Evolutionary conservation across 2,888 invertebrate species (phyloP).

Genomic region (Acrocera orbiculus): DNA sequence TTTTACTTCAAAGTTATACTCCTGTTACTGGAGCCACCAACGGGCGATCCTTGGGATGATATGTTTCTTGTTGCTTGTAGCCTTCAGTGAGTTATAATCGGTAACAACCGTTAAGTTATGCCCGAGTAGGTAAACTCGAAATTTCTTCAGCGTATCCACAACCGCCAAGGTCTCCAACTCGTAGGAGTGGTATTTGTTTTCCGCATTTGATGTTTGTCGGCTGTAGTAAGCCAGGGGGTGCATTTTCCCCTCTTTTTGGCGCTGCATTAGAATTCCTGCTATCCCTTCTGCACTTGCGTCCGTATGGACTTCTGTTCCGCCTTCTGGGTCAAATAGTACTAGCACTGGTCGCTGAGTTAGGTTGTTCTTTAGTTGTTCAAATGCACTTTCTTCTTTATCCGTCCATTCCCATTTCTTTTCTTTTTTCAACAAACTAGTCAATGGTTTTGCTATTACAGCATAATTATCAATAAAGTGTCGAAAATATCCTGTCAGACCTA

Average conservation of each 20-base stretch:
- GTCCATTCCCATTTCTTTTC: background rate
- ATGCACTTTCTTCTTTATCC: background rate
- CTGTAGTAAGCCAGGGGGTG: conserved; percentile 17
- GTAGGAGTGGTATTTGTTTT: conserved; percentile 18
- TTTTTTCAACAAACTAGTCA: background rate
- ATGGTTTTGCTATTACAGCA: background rate
- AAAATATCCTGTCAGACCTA: conserved; percentile 14
- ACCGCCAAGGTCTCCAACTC: no score
- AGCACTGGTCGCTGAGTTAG: background rate
- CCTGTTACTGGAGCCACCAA: conserved; percentile 19
- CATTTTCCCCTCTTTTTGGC: background rate
- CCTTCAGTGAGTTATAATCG: conserved; percentile 15
- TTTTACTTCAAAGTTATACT: conserved; percentile 17
- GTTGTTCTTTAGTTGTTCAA: background rate
- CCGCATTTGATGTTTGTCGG: conserved; percentile 14
- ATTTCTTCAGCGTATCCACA: conserved; percentile 5
- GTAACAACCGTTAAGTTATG: conserved; percentile 10
- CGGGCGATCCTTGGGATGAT: conserved; percentile 16
- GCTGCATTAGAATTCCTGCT: background rate
- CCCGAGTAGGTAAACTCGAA: conserved; percentile 2
- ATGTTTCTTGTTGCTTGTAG: conserved; percentile 10
- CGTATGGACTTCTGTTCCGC: background rate
- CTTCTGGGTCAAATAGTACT: background rate
- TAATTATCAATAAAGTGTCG: conserved; percentile 1
- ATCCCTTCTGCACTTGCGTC: background rate